These are phyloP conservation scores for Siniperca knerii DNA, from an alignment of 2,113 vertebrate species.

Conservation along the genomic window DNA sequence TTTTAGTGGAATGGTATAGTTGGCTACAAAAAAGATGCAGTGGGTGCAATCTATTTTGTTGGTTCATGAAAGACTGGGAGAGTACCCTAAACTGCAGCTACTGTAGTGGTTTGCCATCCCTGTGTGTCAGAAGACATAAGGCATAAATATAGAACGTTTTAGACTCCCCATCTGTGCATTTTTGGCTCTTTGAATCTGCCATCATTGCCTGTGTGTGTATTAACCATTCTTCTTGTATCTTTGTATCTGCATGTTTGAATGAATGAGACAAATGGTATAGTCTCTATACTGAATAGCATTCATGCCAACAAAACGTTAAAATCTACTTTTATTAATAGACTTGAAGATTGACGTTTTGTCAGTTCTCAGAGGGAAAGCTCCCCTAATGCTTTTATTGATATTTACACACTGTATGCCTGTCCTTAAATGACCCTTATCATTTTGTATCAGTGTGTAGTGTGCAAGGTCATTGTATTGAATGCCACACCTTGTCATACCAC, in stretches of 20 bases:
- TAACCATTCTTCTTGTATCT: neutral
- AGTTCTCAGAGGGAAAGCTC: neutral
- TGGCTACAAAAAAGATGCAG: neutral
- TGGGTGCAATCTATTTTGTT: neutral
- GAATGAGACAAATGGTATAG: neutral
- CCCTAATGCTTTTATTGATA: neutral
- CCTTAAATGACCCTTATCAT: neutral
- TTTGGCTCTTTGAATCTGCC: neutral
- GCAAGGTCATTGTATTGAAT: neutral
- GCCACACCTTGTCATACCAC: too few relatives aligned
- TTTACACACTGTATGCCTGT: neutral
- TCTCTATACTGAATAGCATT: too few relatives aligned
- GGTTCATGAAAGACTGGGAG: neutral
- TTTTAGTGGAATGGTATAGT: neutral
- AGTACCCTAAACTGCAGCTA: neutral
- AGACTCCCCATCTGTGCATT: neutral
- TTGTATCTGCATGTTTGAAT: neutral
- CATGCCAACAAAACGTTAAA: too few relatives aligned
- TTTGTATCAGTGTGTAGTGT: neutral
- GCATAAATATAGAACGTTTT: neutral
- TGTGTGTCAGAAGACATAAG: neutral
- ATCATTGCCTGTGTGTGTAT: neutral
- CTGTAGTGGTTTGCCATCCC: neutral
- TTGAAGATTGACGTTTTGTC: too few relatives aligned
- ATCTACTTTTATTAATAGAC: too few relatives aligned